Conservation (phyloP, 2,797 vertebrate genomes). For the Ctenosaura bakeri region DNA sequence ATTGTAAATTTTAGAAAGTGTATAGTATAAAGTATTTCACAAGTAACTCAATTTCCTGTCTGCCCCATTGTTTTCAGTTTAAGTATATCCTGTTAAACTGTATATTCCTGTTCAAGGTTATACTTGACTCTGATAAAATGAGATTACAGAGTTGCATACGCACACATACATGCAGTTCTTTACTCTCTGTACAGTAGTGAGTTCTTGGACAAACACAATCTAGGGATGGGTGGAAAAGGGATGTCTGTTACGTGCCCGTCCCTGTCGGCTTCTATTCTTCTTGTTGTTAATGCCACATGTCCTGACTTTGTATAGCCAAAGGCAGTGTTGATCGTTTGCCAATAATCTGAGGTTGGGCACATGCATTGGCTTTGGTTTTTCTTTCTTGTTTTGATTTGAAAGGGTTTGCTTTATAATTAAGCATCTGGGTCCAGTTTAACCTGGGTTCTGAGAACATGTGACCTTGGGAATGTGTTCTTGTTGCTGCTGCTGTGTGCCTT, state of each 20-base stretch:
- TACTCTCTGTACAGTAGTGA: slow-evolving; percentile 32
- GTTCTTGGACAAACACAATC: slow-evolving; percentile 32
- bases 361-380: neutral
- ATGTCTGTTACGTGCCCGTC: neutral
- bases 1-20: slow-evolving; percentile 77
- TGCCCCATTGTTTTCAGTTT: slow-evolving; percentile 84
- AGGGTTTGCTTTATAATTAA: neutral
- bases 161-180: slow-evolving; percentile 44
- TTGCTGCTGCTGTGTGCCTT: too few relatives aligned
- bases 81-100: slow-evolving; percentile 86
- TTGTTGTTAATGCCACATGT: neutral
- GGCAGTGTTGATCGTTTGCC: neutral
- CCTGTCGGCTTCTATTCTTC: neutral
- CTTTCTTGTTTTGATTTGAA: neutral
- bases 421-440: neutral
- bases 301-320: neutral
- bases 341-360: neutral
- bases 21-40: slow-evolving; percentile 80
- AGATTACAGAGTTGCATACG: slow-evolving; percentile 51
- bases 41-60: slow-evolving; percentile 82
- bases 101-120: slow-evolving; percentile 84
- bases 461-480: too few relatives aligned
- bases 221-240: neutral
- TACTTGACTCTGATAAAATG: slow-evolving; percentile 76
- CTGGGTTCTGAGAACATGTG: neutral